These are phyloP conservation scores for Drosophila orena DNA, from an alignment of 1,140 invertebrate genomes.

Conservation along the genomic window DNA sequence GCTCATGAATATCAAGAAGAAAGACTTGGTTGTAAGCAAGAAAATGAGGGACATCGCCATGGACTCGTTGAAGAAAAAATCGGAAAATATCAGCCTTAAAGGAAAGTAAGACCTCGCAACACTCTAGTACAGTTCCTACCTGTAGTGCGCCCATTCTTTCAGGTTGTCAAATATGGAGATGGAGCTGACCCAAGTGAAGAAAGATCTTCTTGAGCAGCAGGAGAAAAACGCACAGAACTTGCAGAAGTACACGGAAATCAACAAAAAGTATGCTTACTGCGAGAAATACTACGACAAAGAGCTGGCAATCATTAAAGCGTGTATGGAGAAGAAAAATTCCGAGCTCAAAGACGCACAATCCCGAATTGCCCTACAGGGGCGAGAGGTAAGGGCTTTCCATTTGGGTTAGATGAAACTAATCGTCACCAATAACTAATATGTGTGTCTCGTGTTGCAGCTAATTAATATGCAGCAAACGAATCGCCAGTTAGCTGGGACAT, in stretches of 20 bases:
- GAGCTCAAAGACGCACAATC: neutral
- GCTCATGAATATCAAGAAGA: neutral
- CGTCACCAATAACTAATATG: too few species aligned
- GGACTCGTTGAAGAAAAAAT: neutral
- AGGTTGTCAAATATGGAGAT: neutral
- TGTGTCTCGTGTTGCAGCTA: neutral
- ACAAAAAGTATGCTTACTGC: neutral
- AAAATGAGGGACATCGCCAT: neutral
- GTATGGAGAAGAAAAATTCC: too few species aligned
- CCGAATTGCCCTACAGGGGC: neutral
- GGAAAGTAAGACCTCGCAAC: neutral
- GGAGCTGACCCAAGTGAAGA: neutral
- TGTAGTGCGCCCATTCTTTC: neutral
- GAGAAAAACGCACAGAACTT: neutral
- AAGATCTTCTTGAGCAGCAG: neutral
- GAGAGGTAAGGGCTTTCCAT: neutral
- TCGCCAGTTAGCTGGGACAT: neutral
- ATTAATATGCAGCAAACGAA: neutral
- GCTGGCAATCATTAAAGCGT: neutral
- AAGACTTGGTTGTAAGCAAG: neutral
- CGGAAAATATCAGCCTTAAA: neutral
- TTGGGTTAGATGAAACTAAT: too few species aligned
- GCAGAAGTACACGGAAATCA: neutral
- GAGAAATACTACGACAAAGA: neutral
- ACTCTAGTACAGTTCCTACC: neutral